Percentiles rank a stretch among this genome's conserved stretches.
These are phyloP conservation scores for Eumaeus atala DNA, from an alignment of 1,140 invertebrate species.

Conservation along the genomic window DNA sequence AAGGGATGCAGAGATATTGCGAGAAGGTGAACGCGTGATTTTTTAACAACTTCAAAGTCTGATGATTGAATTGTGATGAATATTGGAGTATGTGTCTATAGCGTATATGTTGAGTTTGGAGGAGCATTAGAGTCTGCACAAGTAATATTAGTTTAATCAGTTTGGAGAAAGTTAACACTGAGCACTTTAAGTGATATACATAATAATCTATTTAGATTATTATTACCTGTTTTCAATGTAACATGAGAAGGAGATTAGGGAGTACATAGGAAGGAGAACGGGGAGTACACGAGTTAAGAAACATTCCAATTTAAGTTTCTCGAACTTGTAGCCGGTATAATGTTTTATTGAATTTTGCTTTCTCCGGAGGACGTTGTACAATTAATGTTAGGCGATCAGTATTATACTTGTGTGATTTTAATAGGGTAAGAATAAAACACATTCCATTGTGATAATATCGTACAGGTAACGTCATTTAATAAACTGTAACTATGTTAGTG, in stretches of 20 bases:
- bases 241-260: no score
- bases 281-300: no score
- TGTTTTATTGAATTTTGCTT: slow-evolving; percentile 2
- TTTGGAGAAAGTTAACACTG: no score
- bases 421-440: slow-evolving; percentile 25
- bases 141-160: background rate
- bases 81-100: background rate
- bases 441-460: slow-evolving; percentile 35
- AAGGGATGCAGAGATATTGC: slow-evolving; percentile 36
- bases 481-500: background rate
- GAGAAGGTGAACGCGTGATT: slow-evolving; percentile 23
- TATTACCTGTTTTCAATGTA: no score
- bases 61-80: slow-evolving; percentile 14
- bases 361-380: background rate
- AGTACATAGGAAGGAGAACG: no score
- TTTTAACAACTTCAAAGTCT: background rate
- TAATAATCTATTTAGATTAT: no score
- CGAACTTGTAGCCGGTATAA: background rate
- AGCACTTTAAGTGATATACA: no score
- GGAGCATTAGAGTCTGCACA: slow-evolving; percentile 1
- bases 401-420: slow-evolving; percentile 42
- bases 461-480: slow-evolving; percentile 10
- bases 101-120: slow-evolving; percentile 2
- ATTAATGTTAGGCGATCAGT: slow-evolving; percentile 42
- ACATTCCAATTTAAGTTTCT: no score